Percentiles rank a stretch among this genome's conserved stretches.
Evolutionary conservation across 2,888 invertebrate species (phyloP).

Genomic region (Aleiodes alternator): DNA sequence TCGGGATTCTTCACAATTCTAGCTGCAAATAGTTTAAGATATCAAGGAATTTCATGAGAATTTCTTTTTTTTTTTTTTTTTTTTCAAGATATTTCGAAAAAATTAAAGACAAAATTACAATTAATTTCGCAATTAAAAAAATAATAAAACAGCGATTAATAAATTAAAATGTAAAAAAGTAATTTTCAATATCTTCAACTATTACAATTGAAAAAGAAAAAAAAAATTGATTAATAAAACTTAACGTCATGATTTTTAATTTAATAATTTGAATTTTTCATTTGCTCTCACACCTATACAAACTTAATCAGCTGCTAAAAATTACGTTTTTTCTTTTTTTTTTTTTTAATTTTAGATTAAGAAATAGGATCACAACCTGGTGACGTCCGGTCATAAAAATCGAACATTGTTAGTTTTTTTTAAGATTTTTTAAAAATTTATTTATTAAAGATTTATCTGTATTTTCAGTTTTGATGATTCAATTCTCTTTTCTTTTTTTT

Average conservation of each 20-base stretch:
- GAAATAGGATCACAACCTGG: constrained; percentile 38
- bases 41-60: constrained; percentile 33
- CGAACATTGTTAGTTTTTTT: constrained; percentile 41
- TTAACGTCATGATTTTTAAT: constrained; percentile 21
- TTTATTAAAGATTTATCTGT: constrained; percentile 14
- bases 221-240: constrained; percentile 40
- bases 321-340: constrained; percentile 14
- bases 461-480: constrained; percentile 29
- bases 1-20: too few species aligned
- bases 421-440: constrained; percentile 25
- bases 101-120: too few species aligned
- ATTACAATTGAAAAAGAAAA: constrained; percentile 37
- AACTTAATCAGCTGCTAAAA: constrained; percentile 35
- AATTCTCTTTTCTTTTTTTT: constrained; percentile 7
- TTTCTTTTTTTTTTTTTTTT: too few species aligned
- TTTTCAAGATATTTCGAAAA: too few species aligned
- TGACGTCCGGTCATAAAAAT: constrained; percentile 16
- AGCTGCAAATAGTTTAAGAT: too few species aligned
- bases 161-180: constrained; percentile 44
- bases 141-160: not conserved
- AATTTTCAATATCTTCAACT: constrained; percentile 40
- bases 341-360: constrained; percentile 1
- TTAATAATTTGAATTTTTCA: constrained; percentile 12
- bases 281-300: constrained; percentile 31
- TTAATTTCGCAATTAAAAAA: not conserved